Conservation (phyloP, 2,113 vertebrate species). For the Pygoscelis antarcticus region DNA sequence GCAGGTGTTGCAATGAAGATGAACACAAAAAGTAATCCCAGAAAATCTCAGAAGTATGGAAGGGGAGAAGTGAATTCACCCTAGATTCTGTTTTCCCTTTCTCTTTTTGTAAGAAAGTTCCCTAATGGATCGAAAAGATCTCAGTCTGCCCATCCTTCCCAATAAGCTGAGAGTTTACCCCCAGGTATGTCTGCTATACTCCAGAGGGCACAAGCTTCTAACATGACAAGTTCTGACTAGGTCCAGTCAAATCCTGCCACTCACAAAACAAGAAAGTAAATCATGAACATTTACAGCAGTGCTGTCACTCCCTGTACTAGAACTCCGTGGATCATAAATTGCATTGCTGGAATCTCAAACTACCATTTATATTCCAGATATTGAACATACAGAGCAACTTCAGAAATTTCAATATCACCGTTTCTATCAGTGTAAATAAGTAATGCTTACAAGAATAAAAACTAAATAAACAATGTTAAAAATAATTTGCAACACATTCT, state of each 20-base stretch:
- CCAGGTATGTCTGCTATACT: neutral
- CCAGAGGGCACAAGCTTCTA: neutral
- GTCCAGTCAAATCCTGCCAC: neutral
- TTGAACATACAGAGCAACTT: neutral
- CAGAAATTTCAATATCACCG: neutral
- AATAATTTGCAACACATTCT: neutral
- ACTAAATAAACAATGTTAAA: neutral
- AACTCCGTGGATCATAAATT: neutral
- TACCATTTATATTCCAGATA: neutral
- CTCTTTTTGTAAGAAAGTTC: neutral
- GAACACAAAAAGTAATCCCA: neutral
- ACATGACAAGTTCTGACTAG: neutral
- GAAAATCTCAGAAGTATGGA: neutral
- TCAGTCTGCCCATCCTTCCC: neutral
- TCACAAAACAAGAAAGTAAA: constrained; percentile 28
- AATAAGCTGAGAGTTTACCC: neutral
- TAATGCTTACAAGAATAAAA: neutral
- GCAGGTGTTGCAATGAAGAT: neutral
- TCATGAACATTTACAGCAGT: neutral
- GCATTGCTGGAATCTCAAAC: neutral
- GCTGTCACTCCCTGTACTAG: neutral
- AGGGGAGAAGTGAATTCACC: neutral
- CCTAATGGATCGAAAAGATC: neutral
- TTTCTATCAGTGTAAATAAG: neutral
- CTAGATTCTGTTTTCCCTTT: neutral